These are phyloP conservation scores for Leptinotarsa undecemlineata DNA, from an alignment of 1,140 invertebrate genomes.

Conservation along the genomic window DNA sequence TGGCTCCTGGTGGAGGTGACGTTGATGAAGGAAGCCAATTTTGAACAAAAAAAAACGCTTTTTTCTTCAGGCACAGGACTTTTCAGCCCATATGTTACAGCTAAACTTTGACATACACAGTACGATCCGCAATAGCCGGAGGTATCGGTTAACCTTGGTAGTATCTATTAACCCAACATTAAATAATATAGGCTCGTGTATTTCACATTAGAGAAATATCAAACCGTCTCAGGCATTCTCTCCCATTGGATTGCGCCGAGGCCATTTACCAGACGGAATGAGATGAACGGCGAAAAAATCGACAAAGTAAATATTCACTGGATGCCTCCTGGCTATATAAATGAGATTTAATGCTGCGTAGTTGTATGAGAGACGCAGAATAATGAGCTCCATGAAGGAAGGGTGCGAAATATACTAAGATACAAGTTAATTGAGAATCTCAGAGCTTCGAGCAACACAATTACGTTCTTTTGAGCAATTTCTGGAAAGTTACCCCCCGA, in stretches of 20 bases:
- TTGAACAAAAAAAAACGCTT: too few relatives aligned
- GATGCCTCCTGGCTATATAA: slow-evolving; percentile 14
- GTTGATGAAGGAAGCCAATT: too few relatives aligned
- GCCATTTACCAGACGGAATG: slow-evolving; percentile 11
- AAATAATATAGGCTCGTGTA: slow-evolving; percentile 13
- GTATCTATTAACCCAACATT: slow-evolving; percentile 13
- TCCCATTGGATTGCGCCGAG: not conserved
- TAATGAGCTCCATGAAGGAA: slow-evolving; percentile 38
- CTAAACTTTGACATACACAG: not conserved
- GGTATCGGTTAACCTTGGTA: slow-evolving; percentile 8
- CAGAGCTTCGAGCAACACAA: slow-evolving; percentile 39
- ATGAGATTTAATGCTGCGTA: slow-evolving; percentile 16
- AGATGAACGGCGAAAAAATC: slow-evolving; percentile 7
- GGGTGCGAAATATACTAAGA: slow-evolving; percentile 39
- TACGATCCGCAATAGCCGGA: not conserved
- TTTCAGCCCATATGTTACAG: too few relatives aligned
- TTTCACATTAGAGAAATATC: slow-evolving; percentile 13
- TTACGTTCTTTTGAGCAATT: slow-evolving; percentile 42
- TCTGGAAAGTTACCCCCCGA: slow-evolving; percentile 35
- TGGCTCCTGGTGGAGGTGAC: too few relatives aligned
- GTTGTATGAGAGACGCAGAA: slow-evolving; percentile 27
- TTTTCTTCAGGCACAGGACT: too few relatives aligned
- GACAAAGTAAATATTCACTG: slow-evolving; percentile 16
- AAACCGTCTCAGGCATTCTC: slow-evolving; percentile 9
- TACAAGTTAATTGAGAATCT: slow-evolving; percentile 40